These are phyloP conservation scores for Galendromus occidentalis DNA, from an alignment of 1,140 invertebrate genomes.

Conservation along the genomic window DNA sequence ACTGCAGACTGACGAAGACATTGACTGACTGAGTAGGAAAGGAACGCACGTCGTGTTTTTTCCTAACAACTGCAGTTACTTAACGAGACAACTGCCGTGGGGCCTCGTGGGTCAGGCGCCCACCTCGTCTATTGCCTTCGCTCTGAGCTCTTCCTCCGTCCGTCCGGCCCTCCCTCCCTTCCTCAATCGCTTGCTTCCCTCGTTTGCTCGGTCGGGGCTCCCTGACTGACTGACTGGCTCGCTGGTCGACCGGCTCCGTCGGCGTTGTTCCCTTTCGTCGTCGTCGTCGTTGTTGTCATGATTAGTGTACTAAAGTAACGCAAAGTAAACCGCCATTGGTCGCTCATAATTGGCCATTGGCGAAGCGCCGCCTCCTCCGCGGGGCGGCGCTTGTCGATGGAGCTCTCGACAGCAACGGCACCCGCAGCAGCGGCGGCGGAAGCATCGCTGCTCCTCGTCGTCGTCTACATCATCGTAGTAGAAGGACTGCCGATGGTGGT, in stretches of 20 bases:
- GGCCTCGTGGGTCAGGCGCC: neutral
- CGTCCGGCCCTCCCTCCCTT: neutral
- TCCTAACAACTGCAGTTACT: neutral
- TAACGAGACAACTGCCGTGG: neutral
- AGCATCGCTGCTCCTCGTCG: neutral
- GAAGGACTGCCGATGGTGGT: too few relatives aligned
- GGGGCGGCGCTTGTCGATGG: neutral
- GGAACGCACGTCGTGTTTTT: neutral
- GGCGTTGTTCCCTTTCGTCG: neutral
- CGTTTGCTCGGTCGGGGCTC: neutral
- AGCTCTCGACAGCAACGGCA: neutral
- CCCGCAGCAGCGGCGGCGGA: neutral
- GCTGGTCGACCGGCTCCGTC: neutral
- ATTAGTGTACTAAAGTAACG: slow-evolving; percentile 12
- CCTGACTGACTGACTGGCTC: neutral
- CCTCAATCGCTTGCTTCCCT: neutral
- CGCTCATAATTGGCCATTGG: slow-evolving; percentile 11
- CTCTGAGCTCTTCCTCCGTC: neutral
- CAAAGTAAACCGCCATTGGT: slow-evolving; percentile 11
- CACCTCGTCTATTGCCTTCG: neutral
- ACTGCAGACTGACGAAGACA: neutral
- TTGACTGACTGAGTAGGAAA: neutral
- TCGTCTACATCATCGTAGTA: too few relatives aligned
- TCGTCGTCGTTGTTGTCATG: neutral
- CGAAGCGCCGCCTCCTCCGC: neutral